phyloP scores from a whole-genome alignment of 53 echinoderm and acorn worm genomes.

The Arbacia lixula region DNA sequence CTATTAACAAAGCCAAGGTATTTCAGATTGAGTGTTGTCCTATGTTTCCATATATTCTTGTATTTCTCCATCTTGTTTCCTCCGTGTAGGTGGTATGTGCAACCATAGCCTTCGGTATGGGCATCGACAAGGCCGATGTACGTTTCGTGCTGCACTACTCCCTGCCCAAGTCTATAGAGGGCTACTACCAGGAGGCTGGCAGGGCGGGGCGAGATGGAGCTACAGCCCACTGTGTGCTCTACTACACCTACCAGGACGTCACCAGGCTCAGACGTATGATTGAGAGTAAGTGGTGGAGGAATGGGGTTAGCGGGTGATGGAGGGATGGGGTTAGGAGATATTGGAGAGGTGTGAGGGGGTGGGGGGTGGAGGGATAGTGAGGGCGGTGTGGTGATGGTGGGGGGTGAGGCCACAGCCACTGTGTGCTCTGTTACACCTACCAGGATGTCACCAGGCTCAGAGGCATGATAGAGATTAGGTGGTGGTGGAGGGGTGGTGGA shows the following conservation, averaged over 20 bases:
- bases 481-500: too few species aligned
- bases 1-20: too few species aligned
- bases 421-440: conserved; percentile 87
- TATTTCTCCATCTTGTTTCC: background rate
- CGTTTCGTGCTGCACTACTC: conserved; percentile 94
- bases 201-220: conserved; percentile 93
- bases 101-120: conserved; percentile 99
- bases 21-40: too few species aligned
- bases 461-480: conserved; percentile 84
- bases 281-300: conserved; percentile 64
- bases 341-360: too few species aligned
- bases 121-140: conserved; percentile 97
- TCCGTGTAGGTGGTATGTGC: conserved; percentile 88
- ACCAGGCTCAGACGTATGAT: conserved; percentile 86
- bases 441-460: conserved; percentile 89
- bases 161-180: conserved; percentile 94
- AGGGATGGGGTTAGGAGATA: too few species aligned
- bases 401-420: conserved; percentile 90
- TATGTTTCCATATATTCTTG: background rate
- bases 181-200: conserved; percentile 96
- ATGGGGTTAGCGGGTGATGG: too few species aligned
- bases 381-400: conserved; percentile 86
- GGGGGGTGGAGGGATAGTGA: too few species aligned
- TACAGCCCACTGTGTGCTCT: conserved; percentile 81
- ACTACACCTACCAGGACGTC: conserved; percentile 91